These are phyloP conservation scores for Drosophila nr. perissopoda DNA, from an alignment of 2,888 invertebrate species.

Conservation along the genomic window DNA sequence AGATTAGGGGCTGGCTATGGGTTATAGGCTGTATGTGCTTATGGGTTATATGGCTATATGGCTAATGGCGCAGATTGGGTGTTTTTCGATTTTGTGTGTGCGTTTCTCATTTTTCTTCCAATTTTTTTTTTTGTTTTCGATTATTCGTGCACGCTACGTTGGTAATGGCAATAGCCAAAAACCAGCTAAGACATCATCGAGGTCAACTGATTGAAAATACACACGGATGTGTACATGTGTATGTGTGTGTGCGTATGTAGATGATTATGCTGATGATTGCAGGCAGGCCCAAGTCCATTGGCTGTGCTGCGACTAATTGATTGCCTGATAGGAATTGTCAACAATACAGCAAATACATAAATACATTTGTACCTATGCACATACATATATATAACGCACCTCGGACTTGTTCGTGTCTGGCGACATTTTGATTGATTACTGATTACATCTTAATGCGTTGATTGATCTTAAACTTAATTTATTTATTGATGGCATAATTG, in stretches of 20 bases:
- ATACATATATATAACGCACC: conserved; percentile 1
- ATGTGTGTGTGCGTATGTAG: not conserved
- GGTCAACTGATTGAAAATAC: conserved; percentile 58
- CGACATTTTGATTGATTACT: conserved; percentile 71
- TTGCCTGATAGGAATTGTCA: conserved; percentile 39
- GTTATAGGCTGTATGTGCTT: conserved; percentile 63
- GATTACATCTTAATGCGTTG: conserved; percentile 45
- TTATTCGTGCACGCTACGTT: conserved; percentile 34
- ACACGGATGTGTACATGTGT: not conserved
- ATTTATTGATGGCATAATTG: conserved; percentile 45
- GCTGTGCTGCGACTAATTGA: conserved; percentile 47
- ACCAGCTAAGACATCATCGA: conserved; percentile 42
- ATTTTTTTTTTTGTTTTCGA: conserved; percentile 16
- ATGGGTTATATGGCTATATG: conserved; percentile 74
- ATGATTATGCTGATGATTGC: conserved; percentile 5
- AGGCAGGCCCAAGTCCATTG: conserved; percentile 2
- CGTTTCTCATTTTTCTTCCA: conserved; percentile 3
- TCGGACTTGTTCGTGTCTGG: conserved; percentile 27
- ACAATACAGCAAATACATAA: not conserved
- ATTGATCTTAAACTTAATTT: conserved; percentile 44
- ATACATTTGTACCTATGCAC: not conserved
- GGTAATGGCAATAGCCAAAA: conserved; percentile 58
- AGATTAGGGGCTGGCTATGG: conserved; percentile 63
- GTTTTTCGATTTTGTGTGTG: conserved; percentile 13
- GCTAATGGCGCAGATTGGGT: conserved; percentile 74